Conservation (phyloP, 2,113 vertebrate genomes). For the Perca flavescens region DNA sequence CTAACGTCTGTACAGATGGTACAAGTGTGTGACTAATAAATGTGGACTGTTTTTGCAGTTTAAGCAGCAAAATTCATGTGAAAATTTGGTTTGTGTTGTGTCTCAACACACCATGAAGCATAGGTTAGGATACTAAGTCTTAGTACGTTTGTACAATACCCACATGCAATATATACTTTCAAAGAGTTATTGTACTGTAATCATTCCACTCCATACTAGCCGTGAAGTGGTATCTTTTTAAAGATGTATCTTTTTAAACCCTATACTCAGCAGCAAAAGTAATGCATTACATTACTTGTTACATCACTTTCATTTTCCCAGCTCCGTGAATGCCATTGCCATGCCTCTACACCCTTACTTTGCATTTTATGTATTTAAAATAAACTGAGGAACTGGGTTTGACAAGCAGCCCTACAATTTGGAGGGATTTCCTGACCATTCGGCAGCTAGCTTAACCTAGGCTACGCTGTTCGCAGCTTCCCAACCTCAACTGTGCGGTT, state of each 20-base stretch:
- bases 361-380: background rate
- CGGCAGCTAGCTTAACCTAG: background rate
- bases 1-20: background rate
- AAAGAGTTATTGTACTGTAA: background rate
- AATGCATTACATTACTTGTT: background rate
- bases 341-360: background rate
- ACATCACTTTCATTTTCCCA: background rate
- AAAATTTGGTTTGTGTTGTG: background rate
- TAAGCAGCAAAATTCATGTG: background rate
- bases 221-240: background rate
- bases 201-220: background rate
- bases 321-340: background rate
- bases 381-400: background rate
- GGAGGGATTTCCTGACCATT: background rate
- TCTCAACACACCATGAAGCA: background rate
- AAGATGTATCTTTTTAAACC: background rate
- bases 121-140: background rate
- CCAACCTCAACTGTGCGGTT: background rate
- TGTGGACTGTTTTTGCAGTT: background rate
- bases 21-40: background rate
- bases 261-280: background rate
- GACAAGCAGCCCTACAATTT: background rate
- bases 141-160: background rate
- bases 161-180: background rate
- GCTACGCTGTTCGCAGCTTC: background rate